Evolutionary conservation across 2,113 vertebrate species (phyloP).

Genomic region (Mormyrus iriodes): DNA sequence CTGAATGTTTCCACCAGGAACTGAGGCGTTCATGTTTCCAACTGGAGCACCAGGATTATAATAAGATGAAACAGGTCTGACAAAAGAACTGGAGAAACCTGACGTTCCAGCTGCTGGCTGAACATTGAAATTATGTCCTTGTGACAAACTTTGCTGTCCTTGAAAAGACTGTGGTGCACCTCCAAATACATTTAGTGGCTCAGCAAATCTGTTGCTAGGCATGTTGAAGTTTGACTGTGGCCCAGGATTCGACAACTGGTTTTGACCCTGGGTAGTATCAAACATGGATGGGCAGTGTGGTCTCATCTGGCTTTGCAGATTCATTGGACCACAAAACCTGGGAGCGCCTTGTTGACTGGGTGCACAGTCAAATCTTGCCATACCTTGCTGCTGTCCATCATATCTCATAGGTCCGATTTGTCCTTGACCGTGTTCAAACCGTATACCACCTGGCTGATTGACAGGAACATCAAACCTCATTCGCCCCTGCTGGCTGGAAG

Average conservation of each 20-base stretch:
- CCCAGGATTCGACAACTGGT: slow-evolving; percentile 51
- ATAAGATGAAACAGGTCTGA: slow-evolving; percentile 66
- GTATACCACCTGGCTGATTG: slow-evolving; percentile 64
- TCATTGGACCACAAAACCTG: slow-evolving; percentile 53
- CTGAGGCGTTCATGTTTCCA: slow-evolving; percentile 55
- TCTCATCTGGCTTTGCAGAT: slow-evolving; percentile 60
- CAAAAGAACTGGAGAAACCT: slow-evolving; percentile 59
- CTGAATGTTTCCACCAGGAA: slow-evolving; percentile 60
- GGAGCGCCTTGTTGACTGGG: slow-evolving; percentile 64
- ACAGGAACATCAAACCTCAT: slow-evolving; percentile 69
- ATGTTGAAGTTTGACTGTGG: slow-evolving; percentile 65
- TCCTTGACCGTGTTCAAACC: slow-evolving; percentile 70
- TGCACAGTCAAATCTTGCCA: slow-evolving; percentile 65
- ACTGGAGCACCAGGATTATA: slow-evolving; percentile 69
- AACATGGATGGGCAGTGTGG: slow-evolving; percentile 63
- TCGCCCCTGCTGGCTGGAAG: slow-evolving; percentile 51
- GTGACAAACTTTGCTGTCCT: slow-evolving; percentile 59
- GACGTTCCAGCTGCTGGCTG: slow-evolving; percentile 64
- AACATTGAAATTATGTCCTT: slow-evolving; percentile 73
- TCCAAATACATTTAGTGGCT: slow-evolving; percentile 70
- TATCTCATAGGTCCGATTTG: slow-evolving; percentile 74
- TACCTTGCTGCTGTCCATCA: slow-evolving; percentile 63
- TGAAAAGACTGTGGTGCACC: slow-evolving; percentile 68
- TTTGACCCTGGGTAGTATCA: slow-evolving; percentile 69
- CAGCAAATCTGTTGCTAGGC: slow-evolving; percentile 64